These are phyloP conservation scores for Pedicia rivosa DNA, from an alignment of 2,888 invertebrate genomes.

Conservation along the genomic window DNA sequence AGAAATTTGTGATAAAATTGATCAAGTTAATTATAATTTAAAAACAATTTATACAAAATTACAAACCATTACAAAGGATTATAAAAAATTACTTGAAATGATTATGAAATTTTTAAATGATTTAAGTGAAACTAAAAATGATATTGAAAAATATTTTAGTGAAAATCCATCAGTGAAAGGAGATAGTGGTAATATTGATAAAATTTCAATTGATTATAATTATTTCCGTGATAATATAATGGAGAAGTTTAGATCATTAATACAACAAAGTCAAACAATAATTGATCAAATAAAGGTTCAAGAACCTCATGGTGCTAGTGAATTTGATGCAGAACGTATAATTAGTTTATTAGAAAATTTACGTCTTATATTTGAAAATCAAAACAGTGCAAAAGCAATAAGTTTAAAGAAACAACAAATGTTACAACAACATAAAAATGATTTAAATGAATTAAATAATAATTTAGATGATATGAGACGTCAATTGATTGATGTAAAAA, in stretches of 20 bases:
- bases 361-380: constrained; percentile 44
- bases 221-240: constrained; percentile 43
- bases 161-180: constrained; percentile 29
- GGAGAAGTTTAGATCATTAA: constrained; percentile 47
- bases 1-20: constrained; percentile 34
- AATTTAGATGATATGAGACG: constrained; percentile 49
- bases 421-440: constrained; percentile 48
- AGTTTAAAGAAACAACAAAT: constrained; percentile 52
- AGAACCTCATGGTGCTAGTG: constrained; percentile 49
- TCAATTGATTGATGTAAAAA: constrained; percentile 44
- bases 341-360: constrained; percentile 42
- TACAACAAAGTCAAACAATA: constrained; percentile 50
- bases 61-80: constrained; percentile 50
- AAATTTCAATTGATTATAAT: constrained; percentile 44
- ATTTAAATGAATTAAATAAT: constrained; percentile 51
- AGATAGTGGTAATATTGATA: constrained; percentile 35
- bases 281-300: constrained; percentile 50
- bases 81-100: constrained; percentile 51
- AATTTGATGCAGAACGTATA: constrained; percentile 52
- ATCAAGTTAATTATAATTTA: constrained; percentile 46
- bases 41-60: constrained; percentile 47
- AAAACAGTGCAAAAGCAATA: constrained; percentile 42
- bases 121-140: constrained; percentile 42
- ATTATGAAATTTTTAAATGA: constrained; percentile 54
- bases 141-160: constrained; percentile 39